These are phyloP conservation scores for Homarus gammarus DNA, from an alignment of 2,888 invertebrate genomes.

Conservation along the genomic window DNA sequence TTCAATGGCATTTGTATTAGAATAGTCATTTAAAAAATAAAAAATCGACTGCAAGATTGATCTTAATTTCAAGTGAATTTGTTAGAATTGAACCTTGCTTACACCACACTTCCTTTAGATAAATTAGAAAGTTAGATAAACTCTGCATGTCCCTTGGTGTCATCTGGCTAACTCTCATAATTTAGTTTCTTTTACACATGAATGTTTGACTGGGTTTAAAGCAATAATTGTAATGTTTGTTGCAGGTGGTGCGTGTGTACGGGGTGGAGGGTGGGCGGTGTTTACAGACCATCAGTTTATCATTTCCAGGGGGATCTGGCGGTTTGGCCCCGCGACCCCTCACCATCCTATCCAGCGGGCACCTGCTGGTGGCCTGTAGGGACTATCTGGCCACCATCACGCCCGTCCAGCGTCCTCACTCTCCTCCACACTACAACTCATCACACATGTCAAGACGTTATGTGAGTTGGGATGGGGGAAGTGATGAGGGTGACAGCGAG, in stretches of 20 bases:
- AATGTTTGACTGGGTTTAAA: too few species aligned
- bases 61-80: too few species aligned
- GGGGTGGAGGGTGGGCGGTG: conserved; percentile 53
- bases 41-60: too few species aligned
- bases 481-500: conserved; percentile 25
- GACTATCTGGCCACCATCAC: conserved; percentile 57
- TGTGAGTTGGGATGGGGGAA: conserved; percentile 20
- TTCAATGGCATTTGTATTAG: too few species aligned
- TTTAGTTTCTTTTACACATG: too few species aligned
- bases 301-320: conserved; percentile 46
- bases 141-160: neutral
- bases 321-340: conserved; percentile 50
- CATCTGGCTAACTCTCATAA: neutral
- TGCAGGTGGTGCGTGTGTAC: conserved; percentile 63
- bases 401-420: conserved; percentile 8
- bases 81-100: neutral
- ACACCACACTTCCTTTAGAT: neutral
- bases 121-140: neutral
- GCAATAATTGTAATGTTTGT: neutral
- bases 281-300: conserved; percentile 43
- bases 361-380: conserved; percentile 54
- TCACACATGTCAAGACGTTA: neutral
- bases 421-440: neutral
- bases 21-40: too few species aligned
- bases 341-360: conserved; percentile 46